phyloP scores from a whole-genome alignment of 2,113 vertebrate species.

The Stegostoma tigrinum region DNA sequence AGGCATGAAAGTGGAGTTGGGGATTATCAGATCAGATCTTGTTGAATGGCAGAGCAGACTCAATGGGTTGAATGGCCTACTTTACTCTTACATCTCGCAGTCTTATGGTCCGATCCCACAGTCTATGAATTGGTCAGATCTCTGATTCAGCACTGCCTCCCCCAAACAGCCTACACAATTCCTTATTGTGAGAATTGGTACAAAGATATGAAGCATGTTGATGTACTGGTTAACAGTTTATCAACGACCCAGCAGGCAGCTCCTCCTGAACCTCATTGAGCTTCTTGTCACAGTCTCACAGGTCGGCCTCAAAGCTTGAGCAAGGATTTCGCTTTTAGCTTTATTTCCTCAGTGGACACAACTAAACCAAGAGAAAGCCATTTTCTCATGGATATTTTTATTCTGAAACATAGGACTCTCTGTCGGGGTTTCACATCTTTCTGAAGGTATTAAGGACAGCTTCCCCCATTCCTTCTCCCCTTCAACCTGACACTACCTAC shows the following conservation, averaged over 20 bases:
- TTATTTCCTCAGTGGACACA: neutral
- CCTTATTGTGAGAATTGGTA: neutral
- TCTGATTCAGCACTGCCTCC: neutral
- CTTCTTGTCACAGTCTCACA: neutral
- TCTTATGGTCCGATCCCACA: neutral
- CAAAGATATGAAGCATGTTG: neutral
- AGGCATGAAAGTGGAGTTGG: no score
- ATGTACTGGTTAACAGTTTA: neutral
- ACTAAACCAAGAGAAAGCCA: neutral
- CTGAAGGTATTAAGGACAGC: neutral
- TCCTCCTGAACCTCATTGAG: neutral
- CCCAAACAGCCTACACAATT: neutral
- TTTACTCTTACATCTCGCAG: no score
- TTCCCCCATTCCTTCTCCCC: neutral
- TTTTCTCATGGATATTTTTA: neutral
- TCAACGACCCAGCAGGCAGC: neutral
- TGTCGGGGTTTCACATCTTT: neutral
- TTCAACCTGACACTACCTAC: neutral
- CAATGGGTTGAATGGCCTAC: no score
- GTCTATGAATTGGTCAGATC: neutral
- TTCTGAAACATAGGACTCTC: neutral
- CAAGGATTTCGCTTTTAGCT: neutral
- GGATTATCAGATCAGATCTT: no score
- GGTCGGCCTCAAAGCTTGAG: neutral
- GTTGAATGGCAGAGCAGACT: no score